phyloP scores from a whole-genome alignment of 2,113 vertebrate genomes.

The Pelecanoides urinatrix region DNA sequence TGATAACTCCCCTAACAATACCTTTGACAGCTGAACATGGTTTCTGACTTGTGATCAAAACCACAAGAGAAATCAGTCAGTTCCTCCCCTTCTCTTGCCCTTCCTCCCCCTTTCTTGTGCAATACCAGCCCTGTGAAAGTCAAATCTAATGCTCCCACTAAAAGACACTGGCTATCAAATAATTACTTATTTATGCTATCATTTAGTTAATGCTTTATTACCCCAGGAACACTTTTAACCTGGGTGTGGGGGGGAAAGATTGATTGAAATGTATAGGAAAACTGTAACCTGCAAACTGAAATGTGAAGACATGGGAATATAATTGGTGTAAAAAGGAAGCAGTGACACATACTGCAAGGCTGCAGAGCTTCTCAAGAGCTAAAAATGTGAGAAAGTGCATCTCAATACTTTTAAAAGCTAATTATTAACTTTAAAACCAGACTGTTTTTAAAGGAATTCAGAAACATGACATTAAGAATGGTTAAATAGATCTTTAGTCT shows the following conservation, averaged over 20 bases:
- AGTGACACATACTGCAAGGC: not conserved
- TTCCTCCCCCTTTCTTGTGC: not conserved
- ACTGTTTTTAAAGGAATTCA: not conserved
- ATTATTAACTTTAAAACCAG: not conserved
- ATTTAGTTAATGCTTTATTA: conserved; percentile 47
- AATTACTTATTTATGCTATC: conserved; percentile 12
- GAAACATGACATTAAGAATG: no score
- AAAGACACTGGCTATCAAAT: not conserved
- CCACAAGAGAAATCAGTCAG: not conserved
- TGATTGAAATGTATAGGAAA: conserved; percentile 44
- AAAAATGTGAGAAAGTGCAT: not conserved
- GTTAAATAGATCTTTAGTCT: not conserved
- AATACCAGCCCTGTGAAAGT: not conserved
- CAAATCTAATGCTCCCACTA: not conserved
- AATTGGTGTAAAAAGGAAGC: not conserved
- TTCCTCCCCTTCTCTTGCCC: not conserved
- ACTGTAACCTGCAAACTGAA: conserved; percentile 12
- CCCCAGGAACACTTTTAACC: not conserved
- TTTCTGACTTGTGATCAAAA: conserved; percentile 28
- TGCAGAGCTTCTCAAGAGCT: not conserved
- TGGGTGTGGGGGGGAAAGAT: not conserved
- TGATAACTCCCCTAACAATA: not conserved
- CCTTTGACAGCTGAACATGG: conserved; percentile 28
- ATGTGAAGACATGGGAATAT: not conserved
- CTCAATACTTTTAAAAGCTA: not conserved